These are phyloP conservation scores for Nilaparvata lugens DNA, from an alignment of 1,140 invertebrate genomes.

Conservation along the genomic window DNA sequence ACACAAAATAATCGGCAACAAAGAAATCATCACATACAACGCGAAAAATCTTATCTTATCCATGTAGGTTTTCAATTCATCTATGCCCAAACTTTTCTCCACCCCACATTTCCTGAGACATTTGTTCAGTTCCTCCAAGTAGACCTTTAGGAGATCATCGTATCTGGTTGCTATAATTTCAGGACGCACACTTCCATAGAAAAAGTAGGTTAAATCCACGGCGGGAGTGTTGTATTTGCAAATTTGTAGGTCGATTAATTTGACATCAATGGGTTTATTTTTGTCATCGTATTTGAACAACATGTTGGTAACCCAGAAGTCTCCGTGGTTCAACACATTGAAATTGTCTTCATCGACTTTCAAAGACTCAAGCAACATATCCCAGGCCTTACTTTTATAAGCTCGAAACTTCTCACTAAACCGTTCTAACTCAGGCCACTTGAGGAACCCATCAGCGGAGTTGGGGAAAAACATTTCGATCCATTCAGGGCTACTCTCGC, in stretches of 20 bases:
- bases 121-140: neutral
- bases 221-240: constrained; percentile 2
- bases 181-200: neutral
- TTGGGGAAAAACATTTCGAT: too few relatives aligned
- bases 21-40: neutral
- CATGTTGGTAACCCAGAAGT: neutral
- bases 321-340: constrained; percentile 4
- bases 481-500: too few relatives aligned
- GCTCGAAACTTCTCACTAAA: neutral
- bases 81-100: neutral
- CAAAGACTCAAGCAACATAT: neutral
- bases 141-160: neutral
- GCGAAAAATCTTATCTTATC: neutral
- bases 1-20: neutral
- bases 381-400: neutral
- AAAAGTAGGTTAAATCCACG: neutral
- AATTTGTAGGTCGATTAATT: constrained; percentile 1
- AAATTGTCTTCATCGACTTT: neutral
- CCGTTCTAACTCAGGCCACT: neutral
- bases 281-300: constrained; percentile 4
- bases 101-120: neutral
- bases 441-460: neutral
- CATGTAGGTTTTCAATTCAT: neutral
- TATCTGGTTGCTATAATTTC: neutral
- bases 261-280: neutral